Base-by-base conservation (phyloP, 2,888 invertebrate genomes). In the Panopea generosa region DNA sequence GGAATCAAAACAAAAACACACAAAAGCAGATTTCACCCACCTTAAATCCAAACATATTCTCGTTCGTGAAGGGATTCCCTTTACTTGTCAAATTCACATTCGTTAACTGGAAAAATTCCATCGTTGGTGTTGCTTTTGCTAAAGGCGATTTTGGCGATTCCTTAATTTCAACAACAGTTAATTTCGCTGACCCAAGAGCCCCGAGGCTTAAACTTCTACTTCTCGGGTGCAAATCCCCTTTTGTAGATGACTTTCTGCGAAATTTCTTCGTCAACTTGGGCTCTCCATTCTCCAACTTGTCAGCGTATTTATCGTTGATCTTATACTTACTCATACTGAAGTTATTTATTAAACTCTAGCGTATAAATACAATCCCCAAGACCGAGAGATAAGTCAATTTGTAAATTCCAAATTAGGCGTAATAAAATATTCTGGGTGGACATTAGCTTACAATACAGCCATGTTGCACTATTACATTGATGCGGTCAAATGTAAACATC, bases 1-100 rank as follows among this genome's bases (percentile, higher is more conserved):
- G 6, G 33, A 33, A 33, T 7, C 11, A 4, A 33, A 33, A 33
- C 33, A 4, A 33, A 7, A 11, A 33, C 33, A 33, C 11, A 4
- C 33, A 7, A 33, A 4, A 11, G 33, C 11, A 7, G 6, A 33
- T 33, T 33, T 22, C 27, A 69, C 77, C 29, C 20, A 80, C 80
- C 80, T 80, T 80, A 67, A 69, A 80, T 53, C 80, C 80, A 53
- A 73, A 80, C 80, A 80, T 80, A 47, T 80, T 76, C 62, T 80
- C 80, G 67, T 76, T 68, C 22, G 72, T 65, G 22, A 73, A 62
- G 7, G 73, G 67, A 49, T 63, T 73, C 14, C 69, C 69, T 27
- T 80, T 80, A 7, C 66, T 62, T n/a, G 67, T 65, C 29, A 55
- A 45, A 16, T 33, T 33, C 33, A 33, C 33, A 22, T 61, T 53